Conservation (phyloP, 2,113 vertebrate genomes). For the Melanerpes aurifrons region DNA sequence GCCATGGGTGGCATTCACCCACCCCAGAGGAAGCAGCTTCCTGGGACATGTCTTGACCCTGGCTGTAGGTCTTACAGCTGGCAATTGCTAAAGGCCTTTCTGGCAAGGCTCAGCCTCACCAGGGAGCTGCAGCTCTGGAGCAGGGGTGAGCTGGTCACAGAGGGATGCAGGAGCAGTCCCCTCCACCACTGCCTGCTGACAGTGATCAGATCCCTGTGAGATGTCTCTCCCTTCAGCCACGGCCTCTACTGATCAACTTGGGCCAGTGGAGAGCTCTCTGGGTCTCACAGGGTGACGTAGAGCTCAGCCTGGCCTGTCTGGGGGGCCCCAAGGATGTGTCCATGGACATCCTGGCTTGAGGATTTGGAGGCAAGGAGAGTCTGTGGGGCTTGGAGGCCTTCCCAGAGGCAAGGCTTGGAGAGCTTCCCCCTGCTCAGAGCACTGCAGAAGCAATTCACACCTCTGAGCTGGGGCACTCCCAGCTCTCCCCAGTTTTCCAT, state of each 20-base stretch:
- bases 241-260: background rate
- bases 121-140: background rate
- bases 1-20: background rate
- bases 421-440: background rate
- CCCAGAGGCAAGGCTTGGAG: background rate
- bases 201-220: background rate
- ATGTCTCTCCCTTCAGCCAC: background rate
- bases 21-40: rapidly evolving
- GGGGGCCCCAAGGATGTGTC: rapidly evolving
- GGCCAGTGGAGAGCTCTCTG: background rate
- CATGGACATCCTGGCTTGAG: background rate
- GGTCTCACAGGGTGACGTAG: background rate
- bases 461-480: background rate
- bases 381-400: background rate
- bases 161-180: background rate
- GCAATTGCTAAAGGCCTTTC: background rate
- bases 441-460: background rate
- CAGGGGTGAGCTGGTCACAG: rapidly evolving
- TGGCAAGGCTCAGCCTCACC: background rate
- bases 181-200: rapidly evolving
- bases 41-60: background rate
- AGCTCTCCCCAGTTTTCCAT: background rate
- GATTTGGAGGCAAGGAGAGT: background rate
- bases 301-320: background rate
- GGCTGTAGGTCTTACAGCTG: rapidly evolving